Percentiles rank a stretch among this genome's conserved stretches.
Evolutionary conservation across 2,888 invertebrate genomes (phyloP).

Genomic region (Drosophila engyochracea): DNA sequence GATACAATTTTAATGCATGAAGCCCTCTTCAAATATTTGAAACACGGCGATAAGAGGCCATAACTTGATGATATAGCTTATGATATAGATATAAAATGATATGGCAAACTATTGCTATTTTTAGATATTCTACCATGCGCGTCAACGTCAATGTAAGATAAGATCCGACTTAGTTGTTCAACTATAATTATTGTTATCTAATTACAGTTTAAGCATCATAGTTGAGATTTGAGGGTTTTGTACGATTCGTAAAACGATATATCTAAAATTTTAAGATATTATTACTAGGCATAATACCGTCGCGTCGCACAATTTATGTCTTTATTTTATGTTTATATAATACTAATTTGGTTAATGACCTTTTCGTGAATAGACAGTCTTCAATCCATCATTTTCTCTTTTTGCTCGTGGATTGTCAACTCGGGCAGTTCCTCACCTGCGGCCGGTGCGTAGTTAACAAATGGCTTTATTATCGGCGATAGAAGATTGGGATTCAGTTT

Average conservation of each 20-base stretch:
- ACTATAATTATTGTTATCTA: not conserved
- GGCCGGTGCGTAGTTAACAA: constrained; percentile 39
- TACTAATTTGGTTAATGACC: constrained; percentile 3
- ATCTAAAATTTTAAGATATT: not conserved
- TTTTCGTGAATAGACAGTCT: not conserved
- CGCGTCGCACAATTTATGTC: not conserved
- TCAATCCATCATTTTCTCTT: constrained; percentile 14
- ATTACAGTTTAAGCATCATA: not conserved
- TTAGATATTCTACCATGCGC: not conserved
- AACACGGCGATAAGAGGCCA: not conserved
- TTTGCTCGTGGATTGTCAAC: constrained; percentile 30
- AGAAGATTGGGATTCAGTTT: constrained; percentile 71
- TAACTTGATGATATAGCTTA: too few species aligned
- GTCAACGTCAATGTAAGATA: not conserved
- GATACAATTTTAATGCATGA: not conserved
- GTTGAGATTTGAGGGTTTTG: constrained; percentile 9
- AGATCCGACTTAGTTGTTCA: not conserved
- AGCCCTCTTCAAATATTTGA: constrained; percentile 10
- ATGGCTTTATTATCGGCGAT: constrained; percentile 43
- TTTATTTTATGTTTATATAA: constrained; percentile 7
- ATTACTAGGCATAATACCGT: not conserved
- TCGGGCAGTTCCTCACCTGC: constrained; percentile 48
- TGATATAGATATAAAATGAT: not conserved
- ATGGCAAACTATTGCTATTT: not conserved
- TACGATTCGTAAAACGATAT: constrained; percentile 8